Evolutionary conservation across 2,888 invertebrate genomes (phyloP).

Genomic region (Clunio marinus): DNA sequence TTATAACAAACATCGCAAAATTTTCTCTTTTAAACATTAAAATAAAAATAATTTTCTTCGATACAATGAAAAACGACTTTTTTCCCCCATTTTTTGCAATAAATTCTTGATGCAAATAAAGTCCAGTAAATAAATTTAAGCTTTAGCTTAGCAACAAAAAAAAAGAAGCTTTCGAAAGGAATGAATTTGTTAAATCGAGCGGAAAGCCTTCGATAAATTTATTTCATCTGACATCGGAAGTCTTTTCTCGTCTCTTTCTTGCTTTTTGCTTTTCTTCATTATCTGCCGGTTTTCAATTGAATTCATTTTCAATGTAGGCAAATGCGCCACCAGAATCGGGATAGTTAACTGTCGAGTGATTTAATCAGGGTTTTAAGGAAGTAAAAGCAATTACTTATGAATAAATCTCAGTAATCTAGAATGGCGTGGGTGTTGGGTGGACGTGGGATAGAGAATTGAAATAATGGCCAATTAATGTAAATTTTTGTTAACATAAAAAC

Average conservation of each 20-base stretch:
- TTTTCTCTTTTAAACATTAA: too few relatives aligned
- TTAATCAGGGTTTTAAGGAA: constrained; percentile 9
- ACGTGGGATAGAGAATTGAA: too few relatives aligned
- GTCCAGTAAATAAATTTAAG: constrained; percentile 10
- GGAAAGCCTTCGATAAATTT: constrained; percentile 21
- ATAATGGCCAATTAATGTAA: too few relatives aligned
- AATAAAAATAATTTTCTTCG: too few relatives aligned
- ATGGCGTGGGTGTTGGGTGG: too few relatives aligned
- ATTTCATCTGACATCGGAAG: constrained; percentile 4
- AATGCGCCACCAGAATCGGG: constrained; percentile 7
- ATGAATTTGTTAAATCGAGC: constrained; percentile 17
- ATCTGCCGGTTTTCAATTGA: constrained; percentile 19
- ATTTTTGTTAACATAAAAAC: too few relatives aligned
- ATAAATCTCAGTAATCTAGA: constrained; percentile 11
- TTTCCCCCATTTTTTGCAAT: not conserved
- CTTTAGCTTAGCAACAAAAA: not conserved
- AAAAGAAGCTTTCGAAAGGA: constrained; percentile 6
- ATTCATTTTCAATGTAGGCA: constrained; percentile 11
- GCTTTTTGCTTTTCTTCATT: constrained; percentile 14
- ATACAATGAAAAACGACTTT: too few relatives aligned
- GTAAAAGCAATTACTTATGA: constrained; percentile 7
- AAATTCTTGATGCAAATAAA: constrained; percentile 7
- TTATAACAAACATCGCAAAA: too few relatives aligned
- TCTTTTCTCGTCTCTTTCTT: not conserved
- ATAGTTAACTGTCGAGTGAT: not conserved